phyloP scores from a whole-genome alignment of 2,113 vertebrate species.

The Platysteira castanea region DNA sequence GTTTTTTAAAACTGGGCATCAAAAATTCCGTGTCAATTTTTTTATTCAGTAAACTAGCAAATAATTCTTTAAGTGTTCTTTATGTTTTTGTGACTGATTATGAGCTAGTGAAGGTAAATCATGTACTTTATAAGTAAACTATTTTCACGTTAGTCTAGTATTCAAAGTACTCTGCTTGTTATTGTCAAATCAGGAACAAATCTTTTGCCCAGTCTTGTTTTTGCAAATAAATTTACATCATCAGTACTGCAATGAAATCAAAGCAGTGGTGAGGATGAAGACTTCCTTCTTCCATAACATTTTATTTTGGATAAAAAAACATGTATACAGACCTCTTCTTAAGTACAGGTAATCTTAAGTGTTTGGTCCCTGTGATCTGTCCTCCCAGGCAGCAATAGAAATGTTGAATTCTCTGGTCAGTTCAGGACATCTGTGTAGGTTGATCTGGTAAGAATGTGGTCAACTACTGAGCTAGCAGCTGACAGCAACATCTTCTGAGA shows the following conservation, averaged over 20 bases:
- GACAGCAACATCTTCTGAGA: background rate
- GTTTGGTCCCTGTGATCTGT: background rate
- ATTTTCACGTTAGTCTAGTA: background rate
- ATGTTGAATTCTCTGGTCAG: background rate
- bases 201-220: background rate
- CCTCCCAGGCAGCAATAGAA: background rate
- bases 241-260: background rate
- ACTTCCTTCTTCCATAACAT: background rate
- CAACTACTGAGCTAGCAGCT: background rate
- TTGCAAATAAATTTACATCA: constrained; percentile 1
- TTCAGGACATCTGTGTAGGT: background rate
- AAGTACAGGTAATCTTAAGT: background rate
- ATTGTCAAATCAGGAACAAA: background rate
- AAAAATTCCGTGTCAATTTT: background rate
- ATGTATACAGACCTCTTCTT: background rate
- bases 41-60: background rate
- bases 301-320: background rate
- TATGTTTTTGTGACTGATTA: background rate
- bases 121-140: background rate
- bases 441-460: background rate
- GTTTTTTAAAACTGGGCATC: background rate
- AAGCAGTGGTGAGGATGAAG: background rate
- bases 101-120: background rate
- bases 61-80: background rate
- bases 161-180: background rate